phyloP scores from a whole-genome alignment of 2,797 vertebrate genomes.

The Acanthornis magna region DNA sequence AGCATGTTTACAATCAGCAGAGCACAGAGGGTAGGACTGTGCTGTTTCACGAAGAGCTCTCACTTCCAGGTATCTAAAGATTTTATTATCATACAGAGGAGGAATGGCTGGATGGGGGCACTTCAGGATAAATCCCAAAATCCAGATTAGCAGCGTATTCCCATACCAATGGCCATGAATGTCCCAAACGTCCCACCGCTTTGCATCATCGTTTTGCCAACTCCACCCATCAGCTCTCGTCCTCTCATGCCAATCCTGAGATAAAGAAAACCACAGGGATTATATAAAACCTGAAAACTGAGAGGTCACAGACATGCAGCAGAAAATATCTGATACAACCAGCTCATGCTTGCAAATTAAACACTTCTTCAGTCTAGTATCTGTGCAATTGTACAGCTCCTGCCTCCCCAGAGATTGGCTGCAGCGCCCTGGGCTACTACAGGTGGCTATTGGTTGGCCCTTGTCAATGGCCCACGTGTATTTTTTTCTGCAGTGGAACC shows the following conservation, averaged over 20 bases:
- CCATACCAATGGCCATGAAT: slow-evolving; percentile 99
- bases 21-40: background rate
- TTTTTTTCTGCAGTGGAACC: background rate
- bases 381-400: too few species aligned
- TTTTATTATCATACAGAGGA: slow-evolving; percentile 67
- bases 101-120: background rate
- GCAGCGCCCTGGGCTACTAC: rapidly evolving
- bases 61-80: background rate
- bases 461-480: rapidly evolving
- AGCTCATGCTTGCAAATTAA: rapidly evolving
- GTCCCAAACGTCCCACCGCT: slow-evolving; percentile 97
- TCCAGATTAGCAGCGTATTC: slow-evolving; percentile 89
- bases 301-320: background rate
- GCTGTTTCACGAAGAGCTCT: background rate
- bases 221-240: slow-evolving; percentile 94
- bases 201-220: slow-evolving; percentile 99
- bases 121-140: background rate
- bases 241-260: slow-evolving; percentile 95
- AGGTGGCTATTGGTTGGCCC: too few species aligned
- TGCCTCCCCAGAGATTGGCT: rapidly evolving
- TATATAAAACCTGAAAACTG: background rate
- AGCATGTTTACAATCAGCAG: background rate
- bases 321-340: background rate
- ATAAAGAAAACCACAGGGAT: slow-evolving; percentile 15
- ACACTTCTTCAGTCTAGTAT: background rate